phyloP scores from a whole-genome alignment of 2,797 vertebrate species.

The Microctenopoma lineatum region DNA sequence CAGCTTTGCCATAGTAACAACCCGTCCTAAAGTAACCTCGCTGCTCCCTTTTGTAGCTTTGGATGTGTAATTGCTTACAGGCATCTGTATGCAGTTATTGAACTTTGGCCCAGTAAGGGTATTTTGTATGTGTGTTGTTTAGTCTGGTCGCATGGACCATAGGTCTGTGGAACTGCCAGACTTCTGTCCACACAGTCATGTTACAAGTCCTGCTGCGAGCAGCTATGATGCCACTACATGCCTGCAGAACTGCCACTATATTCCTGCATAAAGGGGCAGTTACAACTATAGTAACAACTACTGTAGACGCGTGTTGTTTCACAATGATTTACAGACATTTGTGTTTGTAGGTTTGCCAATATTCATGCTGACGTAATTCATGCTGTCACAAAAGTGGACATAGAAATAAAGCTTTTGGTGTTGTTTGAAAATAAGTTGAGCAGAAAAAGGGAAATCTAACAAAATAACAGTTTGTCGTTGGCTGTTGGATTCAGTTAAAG shows the following conservation, averaged over 20 bases:
- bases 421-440: slow-evolving; percentile 31
- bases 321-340: slow-evolving; percentile 20
- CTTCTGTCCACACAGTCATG: slow-evolving; percentile 71
- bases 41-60: slow-evolving; percentile 68
- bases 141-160: slow-evolving; percentile 83
- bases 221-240: slow-evolving; percentile 58
- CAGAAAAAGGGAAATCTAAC: slow-evolving; percentile 26
- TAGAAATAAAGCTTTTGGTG: slow-evolving; percentile 5
- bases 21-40: slow-evolving; percentile 85
- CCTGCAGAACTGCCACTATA: slow-evolving; percentile 50
- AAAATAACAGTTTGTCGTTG: slow-evolving; percentile 18
- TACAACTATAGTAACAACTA: slow-evolving; percentile 31
- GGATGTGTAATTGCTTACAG: slow-evolving; percentile 80
- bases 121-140: slow-evolving; percentile 78
- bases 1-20: slow-evolving; percentile 79
- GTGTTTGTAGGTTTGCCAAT: slow-evolving; percentile 22
- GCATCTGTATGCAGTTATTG: slow-evolving; percentile 79
- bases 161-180: slow-evolving; percentile 71
- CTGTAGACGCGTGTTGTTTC: slow-evolving; percentile 5
- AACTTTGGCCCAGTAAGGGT: slow-evolving; percentile 87
- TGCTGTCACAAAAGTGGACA: slow-evolving; percentile 5
- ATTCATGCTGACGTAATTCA: slow-evolving; percentile 8
- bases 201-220: slow-evolving; percentile 70
- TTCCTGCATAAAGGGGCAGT: slow-evolving; percentile 47
- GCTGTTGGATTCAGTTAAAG: slow-evolving; percentile 4